Evolutionary conservation across 2,888 invertebrate genomes (phyloP).

Genomic region (Steinernema carpocapsae): DNA sequence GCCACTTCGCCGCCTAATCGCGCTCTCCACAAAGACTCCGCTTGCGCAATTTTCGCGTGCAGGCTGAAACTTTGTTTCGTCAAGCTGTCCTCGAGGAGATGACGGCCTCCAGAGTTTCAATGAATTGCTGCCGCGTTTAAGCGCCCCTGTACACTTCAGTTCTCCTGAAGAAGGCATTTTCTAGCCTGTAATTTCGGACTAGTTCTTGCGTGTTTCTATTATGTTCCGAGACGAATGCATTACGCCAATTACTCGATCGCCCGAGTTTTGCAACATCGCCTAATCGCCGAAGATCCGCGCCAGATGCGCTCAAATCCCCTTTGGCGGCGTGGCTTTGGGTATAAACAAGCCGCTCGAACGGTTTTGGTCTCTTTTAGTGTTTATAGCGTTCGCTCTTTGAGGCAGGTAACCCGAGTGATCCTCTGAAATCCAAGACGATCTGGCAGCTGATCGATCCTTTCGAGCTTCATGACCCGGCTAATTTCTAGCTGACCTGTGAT

Average conservation of each 20-base stretch:
- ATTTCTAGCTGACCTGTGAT: background rate
- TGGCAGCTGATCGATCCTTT: conserved; percentile 24
- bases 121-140: background rate
- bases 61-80: background rate
- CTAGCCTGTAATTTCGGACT: background rate
- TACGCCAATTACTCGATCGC: background rate
- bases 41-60: background rate
- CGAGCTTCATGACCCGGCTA: background rate
- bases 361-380: too few relatives aligned
- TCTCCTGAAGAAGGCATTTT: background rate
- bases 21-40: background rate
- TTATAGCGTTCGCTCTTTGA: too few relatives aligned
- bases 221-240: background rate
- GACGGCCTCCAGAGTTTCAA: background rate
- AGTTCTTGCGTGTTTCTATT: background rate
- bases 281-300: conserved; percentile 13
- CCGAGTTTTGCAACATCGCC: conserved; percentile 12
- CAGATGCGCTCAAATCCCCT: conserved; percentile 27
- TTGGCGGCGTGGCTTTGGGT: conserved; percentile 20
- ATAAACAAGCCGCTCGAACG: too few relatives aligned
- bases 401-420: conserved; percentile 25
- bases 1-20: background rate
- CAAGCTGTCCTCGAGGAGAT: background rate
- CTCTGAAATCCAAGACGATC: background rate
- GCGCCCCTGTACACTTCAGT: background rate